These are phyloP conservation scores for Calliphora vomitoria DNA, from an alignment of 2,888 invertebrate species.

Conservation along the genomic window DNA sequence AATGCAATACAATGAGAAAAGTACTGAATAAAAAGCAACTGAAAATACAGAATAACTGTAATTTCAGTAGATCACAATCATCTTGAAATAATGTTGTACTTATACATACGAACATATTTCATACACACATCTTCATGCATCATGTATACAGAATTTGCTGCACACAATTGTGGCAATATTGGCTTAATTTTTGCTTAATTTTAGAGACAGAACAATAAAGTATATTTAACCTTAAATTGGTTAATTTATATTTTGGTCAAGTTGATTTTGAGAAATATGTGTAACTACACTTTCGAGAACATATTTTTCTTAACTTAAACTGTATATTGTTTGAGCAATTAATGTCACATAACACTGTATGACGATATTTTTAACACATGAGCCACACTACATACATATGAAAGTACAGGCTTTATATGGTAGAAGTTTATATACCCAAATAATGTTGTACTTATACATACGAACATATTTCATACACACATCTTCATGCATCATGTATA, in stretches of 20 bases:
- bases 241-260: constrained; percentile 39
- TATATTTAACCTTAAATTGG: constrained; percentile 52
- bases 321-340: too few species aligned
- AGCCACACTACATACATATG: too few species aligned
- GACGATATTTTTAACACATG: too few species aligned
- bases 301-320: too few species aligned
- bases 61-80: constrained; percentile 53
- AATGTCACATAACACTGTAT: too few species aligned
- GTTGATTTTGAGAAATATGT: background rate
- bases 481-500: background rate
- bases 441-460: background rate
- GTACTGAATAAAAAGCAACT: background rate
- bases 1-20: constrained; percentile 22
- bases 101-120: background rate
- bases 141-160: background rate
- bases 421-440: too few species aligned
- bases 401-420: too few species aligned
- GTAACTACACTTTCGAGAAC: too few species aligned
- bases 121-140: background rate
- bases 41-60: constrained; percentile 28
- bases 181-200: constrained; percentile 28
- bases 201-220: constrained; percentile 35
- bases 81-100: constrained; percentile 21
- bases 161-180: constrained; percentile 27
- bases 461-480: background rate